phyloP scores from a whole-genome alignment of 2,113 vertebrate species.

The Brachirus orientalis region DNA sequence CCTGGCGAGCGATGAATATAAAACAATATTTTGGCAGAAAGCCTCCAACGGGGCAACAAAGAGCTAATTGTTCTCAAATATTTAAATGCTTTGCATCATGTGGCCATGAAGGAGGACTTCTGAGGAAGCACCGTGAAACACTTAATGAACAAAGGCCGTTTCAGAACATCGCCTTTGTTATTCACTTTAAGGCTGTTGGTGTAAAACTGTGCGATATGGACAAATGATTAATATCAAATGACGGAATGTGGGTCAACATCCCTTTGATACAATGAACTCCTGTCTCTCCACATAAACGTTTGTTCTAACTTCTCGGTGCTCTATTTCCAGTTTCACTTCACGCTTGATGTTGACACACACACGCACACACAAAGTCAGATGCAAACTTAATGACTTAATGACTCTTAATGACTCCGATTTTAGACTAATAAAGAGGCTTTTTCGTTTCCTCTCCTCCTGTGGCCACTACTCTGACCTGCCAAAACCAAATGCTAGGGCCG shows the following conservation, averaged over 20 bases:
- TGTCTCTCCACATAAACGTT: not conserved
- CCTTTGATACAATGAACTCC: too few species aligned
- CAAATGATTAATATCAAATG: too few species aligned
- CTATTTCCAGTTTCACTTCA: constrained; percentile 41
- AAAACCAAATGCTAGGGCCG: constrained; percentile 49
- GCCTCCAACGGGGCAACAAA: constrained; percentile 2
- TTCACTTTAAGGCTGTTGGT: too few species aligned
- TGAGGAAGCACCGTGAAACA: constrained; percentile 11
- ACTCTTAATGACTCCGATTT: too few species aligned
- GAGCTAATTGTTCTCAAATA: constrained; percentile 14
- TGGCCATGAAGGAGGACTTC: constrained; percentile 18
- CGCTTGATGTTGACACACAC: constrained; percentile 27
- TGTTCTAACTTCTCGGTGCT: constrained; percentile 22
- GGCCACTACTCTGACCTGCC: constrained; percentile 52
- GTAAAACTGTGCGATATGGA: too few species aligned
- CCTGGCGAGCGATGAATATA: not conserved
- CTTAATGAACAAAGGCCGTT: constrained; percentile 10
- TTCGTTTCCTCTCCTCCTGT: not conserved
- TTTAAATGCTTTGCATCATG: constrained; percentile 17
- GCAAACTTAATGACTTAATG: too few species aligned
- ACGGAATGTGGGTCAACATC: too few species aligned
- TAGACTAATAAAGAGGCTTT: not conserved
- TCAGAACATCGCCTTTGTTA: too few species aligned
- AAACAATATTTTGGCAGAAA: not conserved
- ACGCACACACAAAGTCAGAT: too few species aligned